phyloP scores from a whole-genome alignment of 2,797 vertebrate species.

The Epinephelus awoara region DNA sequence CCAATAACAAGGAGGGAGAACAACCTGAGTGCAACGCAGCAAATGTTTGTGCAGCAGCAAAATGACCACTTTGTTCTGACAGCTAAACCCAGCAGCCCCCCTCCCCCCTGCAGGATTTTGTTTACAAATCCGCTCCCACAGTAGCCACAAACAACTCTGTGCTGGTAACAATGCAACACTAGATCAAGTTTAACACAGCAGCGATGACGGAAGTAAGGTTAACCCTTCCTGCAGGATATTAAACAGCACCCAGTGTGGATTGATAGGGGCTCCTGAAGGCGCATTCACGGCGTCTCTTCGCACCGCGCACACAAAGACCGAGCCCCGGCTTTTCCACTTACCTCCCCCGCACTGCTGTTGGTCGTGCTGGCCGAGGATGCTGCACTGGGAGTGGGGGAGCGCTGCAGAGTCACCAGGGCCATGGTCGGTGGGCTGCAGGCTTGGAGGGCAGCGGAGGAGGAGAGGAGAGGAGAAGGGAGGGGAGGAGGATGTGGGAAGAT shows the following conservation, averaged over 20 bases:
- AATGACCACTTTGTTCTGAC: slow-evolving; percentile 78
- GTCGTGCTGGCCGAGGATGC: slow-evolving; percentile 90
- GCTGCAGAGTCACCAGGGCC: slow-evolving; percentile 96
- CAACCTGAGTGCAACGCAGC: slow-evolving; percentile 60
- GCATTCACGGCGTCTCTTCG: slow-evolving; percentile 54
- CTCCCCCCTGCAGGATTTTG: slow-evolving; percentile 68
- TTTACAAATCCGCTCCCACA: slow-evolving; percentile 77
- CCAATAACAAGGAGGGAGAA: slow-evolving; percentile 34
- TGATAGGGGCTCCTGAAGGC: slow-evolving; percentile 9
- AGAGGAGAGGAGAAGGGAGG: slow-evolving; percentile 30
- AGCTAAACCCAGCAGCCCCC: slow-evolving; percentile 62
- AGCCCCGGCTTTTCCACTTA: slow-evolving; percentile 79
- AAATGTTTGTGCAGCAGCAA: slow-evolving; percentile 65
- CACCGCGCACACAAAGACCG: slow-evolving; percentile 53
- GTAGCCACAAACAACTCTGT: slow-evolving; percentile 52
- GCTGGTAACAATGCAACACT: slow-evolving; percentile 34
- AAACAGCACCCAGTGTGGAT: slow-evolving; percentile 22
- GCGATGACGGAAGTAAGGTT: slow-evolving; percentile 6
- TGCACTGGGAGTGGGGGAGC: slow-evolving; percentile 94
- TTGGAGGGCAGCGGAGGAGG: slow-evolving; percentile 53
- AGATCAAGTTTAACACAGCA: slow-evolving; percentile 30
- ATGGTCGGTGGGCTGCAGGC: slow-evolving; percentile 81
- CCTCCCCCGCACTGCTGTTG: slow-evolving; percentile 91
- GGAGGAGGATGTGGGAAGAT: slow-evolving; percentile 70
- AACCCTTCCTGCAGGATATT: slow-evolving; percentile 12